Conservation (phyloP, 2,113 vertebrate genomes). For the Diphyllodes magnificus region DNA sequence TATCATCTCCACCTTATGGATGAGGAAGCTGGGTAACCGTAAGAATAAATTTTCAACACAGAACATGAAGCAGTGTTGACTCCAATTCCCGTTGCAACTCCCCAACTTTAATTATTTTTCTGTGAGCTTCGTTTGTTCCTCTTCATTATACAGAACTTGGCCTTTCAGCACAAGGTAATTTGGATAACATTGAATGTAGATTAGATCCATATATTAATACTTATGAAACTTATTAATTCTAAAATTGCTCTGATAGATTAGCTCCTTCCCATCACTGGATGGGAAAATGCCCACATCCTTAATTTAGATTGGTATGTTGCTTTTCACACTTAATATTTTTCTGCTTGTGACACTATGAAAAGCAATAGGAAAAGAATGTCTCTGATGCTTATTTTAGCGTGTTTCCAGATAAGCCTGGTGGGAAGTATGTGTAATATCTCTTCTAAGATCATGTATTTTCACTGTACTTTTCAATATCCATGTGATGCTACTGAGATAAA, state of each 20-base stretch:
- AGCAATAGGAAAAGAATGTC: not conserved
- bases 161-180: constrained; percentile 58
- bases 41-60: not conserved
- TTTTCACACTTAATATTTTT: not conserved
- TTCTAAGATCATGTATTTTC: not conserved
- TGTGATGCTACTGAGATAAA: not conserved
- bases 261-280: not conserved
- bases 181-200: not conserved
- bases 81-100: constrained; percentile 18
- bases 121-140: constrained; percentile 4
- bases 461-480: not conserved
- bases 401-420: not conserved
- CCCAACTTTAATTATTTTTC: constrained; percentile 45
- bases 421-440: not conserved
- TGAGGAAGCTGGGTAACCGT: constrained; percentile 18
- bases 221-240: not conserved
- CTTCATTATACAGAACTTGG: constrained; percentile 10
- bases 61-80: not conserved
- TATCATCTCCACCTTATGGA: constrained; percentile 23
- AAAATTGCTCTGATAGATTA: not conserved
- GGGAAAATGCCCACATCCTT: not conserved
- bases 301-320: not conserved
- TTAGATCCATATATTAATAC: constrained; percentile 30
- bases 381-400: not conserved
- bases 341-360: not conserved